phyloP scores from a whole-genome alignment of 2,113 vertebrate species.

The Mystacornis crossleyi region DNA sequence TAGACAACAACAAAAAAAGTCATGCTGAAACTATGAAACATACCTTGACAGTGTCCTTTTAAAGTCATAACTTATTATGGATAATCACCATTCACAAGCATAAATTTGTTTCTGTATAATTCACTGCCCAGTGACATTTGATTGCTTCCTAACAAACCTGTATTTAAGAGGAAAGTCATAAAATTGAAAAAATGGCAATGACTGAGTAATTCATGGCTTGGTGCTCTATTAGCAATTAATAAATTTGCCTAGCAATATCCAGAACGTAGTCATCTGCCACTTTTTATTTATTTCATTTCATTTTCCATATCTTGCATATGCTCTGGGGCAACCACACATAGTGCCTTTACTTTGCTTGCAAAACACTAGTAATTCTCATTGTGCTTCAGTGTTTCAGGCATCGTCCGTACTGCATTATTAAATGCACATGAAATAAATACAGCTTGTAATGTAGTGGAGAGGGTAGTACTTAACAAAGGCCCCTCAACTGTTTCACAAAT shows the following conservation, averaged over 20 bases:
- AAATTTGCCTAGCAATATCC: conserved; percentile 56
- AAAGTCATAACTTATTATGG: conserved; percentile 22
- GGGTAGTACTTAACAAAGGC: conserved; percentile 4
- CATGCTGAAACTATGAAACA: conserved; percentile 1
- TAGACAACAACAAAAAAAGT: neutral
- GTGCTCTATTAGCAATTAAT: conserved; percentile 74
- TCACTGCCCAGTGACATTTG: conserved; percentile 67
- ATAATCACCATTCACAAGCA: conserved; percentile 50
- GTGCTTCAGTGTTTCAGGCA: conserved; percentile 26
- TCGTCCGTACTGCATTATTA: conserved; percentile 68
- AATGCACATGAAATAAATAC: conserved; percentile 69
- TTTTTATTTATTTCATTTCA: conserved; percentile 72
- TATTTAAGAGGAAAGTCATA: conserved; percentile 68
- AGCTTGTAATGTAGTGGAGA: neutral
- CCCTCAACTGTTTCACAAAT: conserved; percentile 15
- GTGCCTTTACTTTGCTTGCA: conserved; percentile 55
- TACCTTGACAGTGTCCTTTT: conserved; percentile 31
- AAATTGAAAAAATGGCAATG: conserved; percentile 63
- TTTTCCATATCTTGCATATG: conserved; percentile 49
- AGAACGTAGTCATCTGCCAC: conserved; percentile 57
- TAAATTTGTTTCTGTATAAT: conserved; percentile 58
- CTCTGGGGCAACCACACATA: conserved; percentile 41
- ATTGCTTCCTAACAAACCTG: conserved; percentile 60
- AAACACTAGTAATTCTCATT: conserved; percentile 62
- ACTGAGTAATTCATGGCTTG: conserved; percentile 63